These are phyloP conservation scores for Gerris lacustris DNA, from an alignment of 2,888 invertebrate species.

Conservation along the genomic window DNA sequence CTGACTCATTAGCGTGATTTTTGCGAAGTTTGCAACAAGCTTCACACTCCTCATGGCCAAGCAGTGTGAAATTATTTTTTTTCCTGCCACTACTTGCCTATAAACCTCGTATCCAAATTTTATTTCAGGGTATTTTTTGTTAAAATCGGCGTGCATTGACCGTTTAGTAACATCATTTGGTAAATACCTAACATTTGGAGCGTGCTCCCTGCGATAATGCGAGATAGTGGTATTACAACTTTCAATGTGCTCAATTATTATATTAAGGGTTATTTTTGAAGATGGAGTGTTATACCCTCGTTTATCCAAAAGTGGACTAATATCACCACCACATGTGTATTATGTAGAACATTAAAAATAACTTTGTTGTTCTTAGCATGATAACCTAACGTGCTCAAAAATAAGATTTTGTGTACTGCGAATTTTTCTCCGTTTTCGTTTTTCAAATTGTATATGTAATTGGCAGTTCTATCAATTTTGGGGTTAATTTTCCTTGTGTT, in stretches of 20 bases:
- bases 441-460: no score
- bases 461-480: no score
- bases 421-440: no score
- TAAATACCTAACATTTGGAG: constrained; percentile 25
- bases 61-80: no score
- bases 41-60: constrained; percentile 11
- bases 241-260: constrained; percentile 23
- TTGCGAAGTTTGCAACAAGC: constrained; percentile 11
- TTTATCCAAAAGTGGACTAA: no score
- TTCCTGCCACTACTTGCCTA: constrained; percentile 6
- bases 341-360: no score
- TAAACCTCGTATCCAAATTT: constrained; percentile 18
- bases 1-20: no score
- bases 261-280: constrained; percentile 13
- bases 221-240: constrained; percentile 22
- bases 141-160: constrained; percentile 19
- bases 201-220: constrained; percentile 27
- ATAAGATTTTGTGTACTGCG: no score
- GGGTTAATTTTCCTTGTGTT: no score
- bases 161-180: constrained; percentile 22
- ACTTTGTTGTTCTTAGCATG: no score
- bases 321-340: no score
- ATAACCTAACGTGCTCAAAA: no score
- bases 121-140: constrained; percentile 17
- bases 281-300: constrained; percentile 15